Conservation (phyloP, 2,797 vertebrate genomes). For the Lepidocolaptes lacrymiger region DNA sequence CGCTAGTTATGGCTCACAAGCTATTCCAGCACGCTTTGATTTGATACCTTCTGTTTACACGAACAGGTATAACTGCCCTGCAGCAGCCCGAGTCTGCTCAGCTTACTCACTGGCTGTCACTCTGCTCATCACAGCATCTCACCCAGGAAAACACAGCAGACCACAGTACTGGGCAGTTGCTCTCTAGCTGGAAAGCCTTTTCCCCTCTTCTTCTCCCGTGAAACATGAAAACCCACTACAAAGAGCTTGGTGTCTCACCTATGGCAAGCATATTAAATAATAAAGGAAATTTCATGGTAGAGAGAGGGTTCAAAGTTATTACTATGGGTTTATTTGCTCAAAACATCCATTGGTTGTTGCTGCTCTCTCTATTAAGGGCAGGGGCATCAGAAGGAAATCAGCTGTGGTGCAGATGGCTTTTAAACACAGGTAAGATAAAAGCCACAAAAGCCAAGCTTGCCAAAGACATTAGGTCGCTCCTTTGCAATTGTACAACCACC, state of each 20-base stretch:
- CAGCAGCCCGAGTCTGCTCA: background rate
- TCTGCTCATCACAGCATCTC: background rate
- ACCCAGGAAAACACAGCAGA: background rate
- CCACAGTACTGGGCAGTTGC: background rate
- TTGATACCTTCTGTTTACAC: background rate
- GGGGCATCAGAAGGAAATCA: background rate
- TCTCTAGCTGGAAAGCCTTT: background rate
- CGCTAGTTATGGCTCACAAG: background rate
- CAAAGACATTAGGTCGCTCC: background rate
- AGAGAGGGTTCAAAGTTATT: background rate
- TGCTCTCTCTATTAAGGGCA: fast-evolving
- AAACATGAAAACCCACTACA: background rate
- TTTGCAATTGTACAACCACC: background rate
- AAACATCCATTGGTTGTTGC: background rate
- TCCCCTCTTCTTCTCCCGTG: background rate
- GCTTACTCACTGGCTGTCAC: background rate
- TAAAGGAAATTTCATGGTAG: background rate
- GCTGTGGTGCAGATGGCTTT: background rate
- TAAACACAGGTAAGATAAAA: background rate
- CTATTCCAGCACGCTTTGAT: background rate
- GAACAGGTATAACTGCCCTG: background rate
- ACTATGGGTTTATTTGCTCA: background rate
- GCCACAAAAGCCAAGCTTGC: background rate
- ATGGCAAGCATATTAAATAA: background rate
- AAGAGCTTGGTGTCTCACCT: background rate